phyloP scores from a whole-genome alignment of 35 echinoderm and acorn worm genomes.

The Antedon bifida region DNA sequence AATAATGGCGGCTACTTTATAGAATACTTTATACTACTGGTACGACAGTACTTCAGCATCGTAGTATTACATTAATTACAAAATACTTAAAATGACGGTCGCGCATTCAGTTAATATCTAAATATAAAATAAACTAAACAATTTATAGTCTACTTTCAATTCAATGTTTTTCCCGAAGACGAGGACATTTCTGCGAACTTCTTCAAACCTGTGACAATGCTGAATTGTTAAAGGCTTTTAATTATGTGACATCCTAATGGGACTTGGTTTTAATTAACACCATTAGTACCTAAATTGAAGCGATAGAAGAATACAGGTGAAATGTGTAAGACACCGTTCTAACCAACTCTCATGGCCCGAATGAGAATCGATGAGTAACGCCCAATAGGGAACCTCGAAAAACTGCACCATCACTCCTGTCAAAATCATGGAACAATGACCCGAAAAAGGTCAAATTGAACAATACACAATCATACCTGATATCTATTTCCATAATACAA shows the following conservation, averaged over 20 bases:
- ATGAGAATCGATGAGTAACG: neutral
- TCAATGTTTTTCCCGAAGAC: too few relatives aligned
- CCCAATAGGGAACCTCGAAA: neutral
- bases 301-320: neutral
- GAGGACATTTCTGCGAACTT: neutral
- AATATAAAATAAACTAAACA: too few relatives aligned
- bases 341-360: neutral
- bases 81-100: too few relatives aligned
- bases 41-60: too few relatives aligned
- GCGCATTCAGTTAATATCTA: too few relatives aligned
- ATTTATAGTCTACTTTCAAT: too few relatives aligned
- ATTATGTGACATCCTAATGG: neutral
- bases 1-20: too few relatives aligned
- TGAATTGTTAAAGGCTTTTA: neutral
- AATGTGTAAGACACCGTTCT: neutral
- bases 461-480: neutral
- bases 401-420: neutral
- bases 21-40: too few relatives aligned
- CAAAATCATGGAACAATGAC: neutral
- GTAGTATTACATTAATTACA: too few relatives aligned
- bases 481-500: too few relatives aligned
- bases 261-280: neutral
- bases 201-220: neutral
- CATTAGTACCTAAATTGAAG: neutral
- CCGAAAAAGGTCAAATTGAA: neutral